Evolutionary conservation across 2,113 vertebrate species (phyloP).

Genomic region (Plecotus auritus): DNA sequence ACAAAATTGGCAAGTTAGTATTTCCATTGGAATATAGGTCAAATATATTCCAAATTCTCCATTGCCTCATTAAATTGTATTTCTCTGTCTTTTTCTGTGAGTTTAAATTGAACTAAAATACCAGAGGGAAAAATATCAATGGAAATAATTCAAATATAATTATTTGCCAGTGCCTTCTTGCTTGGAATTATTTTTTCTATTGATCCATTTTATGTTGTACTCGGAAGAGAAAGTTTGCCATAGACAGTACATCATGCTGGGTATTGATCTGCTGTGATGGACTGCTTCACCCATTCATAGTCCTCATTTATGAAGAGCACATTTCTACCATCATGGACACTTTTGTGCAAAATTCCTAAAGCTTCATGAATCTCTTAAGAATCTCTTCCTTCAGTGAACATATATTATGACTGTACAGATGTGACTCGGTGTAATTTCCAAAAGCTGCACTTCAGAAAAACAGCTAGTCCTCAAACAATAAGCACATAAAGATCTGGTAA

Average conservation of each 20-base stretch:
- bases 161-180: constrained; percentile 38
- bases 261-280: constrained; percentile 16
- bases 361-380: constrained; percentile 59
- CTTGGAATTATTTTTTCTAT: constrained; percentile 52
- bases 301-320: constrained; percentile 1
- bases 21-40: neutral
- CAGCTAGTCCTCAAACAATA: constrained; percentile 15
- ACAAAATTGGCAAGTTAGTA: neutral
- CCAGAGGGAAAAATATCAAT: neutral
- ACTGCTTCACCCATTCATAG: neutral
- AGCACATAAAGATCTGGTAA: neutral
- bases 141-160: constrained; percentile 62
- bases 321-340: neutral
- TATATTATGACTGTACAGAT: constrained; percentile 53
- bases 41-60: neutral
- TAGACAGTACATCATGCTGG: constrained; percentile 12
- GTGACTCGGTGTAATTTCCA: constrained; percentile 47
- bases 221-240: constrained; percentile 35
- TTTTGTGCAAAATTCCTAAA: constrained; percentile 49
- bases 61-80: neutral
- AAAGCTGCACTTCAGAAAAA: constrained; percentile 55
- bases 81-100: neutral
- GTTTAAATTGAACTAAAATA: constrained; percentile 34
- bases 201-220: constrained; percentile 35
- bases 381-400: constrained; percentile 33